Evolutionary conservation across 1,140 invertebrate species (phyloP), one percentile per base, ranked within the genome.

Genomic region (Bactericera cockerelli): DNA sequence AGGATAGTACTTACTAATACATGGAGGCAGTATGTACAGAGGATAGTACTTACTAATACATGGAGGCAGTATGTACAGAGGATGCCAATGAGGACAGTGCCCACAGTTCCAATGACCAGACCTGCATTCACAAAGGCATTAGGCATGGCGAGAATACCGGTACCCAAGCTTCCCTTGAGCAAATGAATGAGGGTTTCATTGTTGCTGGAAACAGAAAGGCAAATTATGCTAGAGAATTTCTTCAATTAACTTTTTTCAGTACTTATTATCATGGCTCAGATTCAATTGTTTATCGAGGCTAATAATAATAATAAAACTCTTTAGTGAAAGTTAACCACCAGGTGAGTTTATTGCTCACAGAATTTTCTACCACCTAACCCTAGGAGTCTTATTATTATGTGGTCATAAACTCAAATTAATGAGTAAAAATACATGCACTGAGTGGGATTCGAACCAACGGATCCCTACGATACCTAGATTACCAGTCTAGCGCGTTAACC

Each of bases 121-220:
- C 86, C 86, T 22, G 84, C 75, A 68, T 85, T 77, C 16, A 76
- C 76, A 63, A 87, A 81, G 13, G 84, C 85, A 65, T 81, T 76
- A 49, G 85, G 85, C 81, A 88, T 86, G n/a, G 86, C 86, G 62
- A 89, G 70, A 25, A 89, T 84, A 1, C 86, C 86, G 0, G 86
- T 87, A 13, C 86, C 86, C 58, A 89, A 71, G 57, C 84, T 86
- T 58, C 81, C 81, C 64, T 85, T 85, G 19, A 86, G 67, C 42
- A 85, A 70, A 61, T 85, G 82, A 19, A 84, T 76, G 63, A 85
- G 71, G 0, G 82, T 84, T 65, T 83, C 79, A 26, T 69, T 67
- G 66, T 84, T 81, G 26, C 81, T 83, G 63, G 11, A 69, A 67
- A 61, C 26, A 59, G 55, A 55, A 59, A 39, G 16, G n/a, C n/a